phyloP scores from a whole-genome alignment of 2,888 invertebrate genomes.

The Chrysolina oricalcia region DNA sequence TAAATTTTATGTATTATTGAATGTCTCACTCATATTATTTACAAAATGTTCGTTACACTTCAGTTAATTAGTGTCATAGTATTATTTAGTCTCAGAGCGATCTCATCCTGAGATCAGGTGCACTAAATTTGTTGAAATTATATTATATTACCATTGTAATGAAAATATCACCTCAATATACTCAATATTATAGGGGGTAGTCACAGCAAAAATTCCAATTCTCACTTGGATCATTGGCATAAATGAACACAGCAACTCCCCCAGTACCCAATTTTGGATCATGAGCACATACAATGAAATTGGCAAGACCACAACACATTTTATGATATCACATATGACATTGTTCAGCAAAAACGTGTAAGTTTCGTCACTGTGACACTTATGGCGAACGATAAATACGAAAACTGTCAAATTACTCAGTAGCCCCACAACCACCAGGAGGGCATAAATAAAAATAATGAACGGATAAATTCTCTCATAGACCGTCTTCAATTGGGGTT shows the following conservation, averaged over 20 bases:
- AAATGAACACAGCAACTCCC: constrained; percentile 81
- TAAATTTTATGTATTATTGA: too few species aligned
- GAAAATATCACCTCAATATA: too few species aligned
- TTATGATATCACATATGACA: constrained; percentile 79
- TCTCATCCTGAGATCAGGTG: too few species aligned
- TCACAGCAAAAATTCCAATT: constrained; percentile 33
- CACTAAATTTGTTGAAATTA: too few species aligned
- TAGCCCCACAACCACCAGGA: constrained; percentile 75
- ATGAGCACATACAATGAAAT: constrained; percentile 80
- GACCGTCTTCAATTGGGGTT: constrained; percentile 77
- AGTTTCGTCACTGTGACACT: constrained; percentile 78
- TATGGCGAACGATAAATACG: constrained; percentile 73
- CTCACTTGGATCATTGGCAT: constrained; percentile 83
- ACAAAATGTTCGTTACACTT: too few species aligned
- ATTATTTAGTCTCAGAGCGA: too few species aligned
- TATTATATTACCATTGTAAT: too few species aligned
- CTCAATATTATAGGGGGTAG: too few species aligned
- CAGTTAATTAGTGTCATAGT: too few species aligned
- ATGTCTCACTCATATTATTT: too few species aligned
- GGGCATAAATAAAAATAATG: constrained; percentile 77
- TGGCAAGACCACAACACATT: constrained; percentile 80
- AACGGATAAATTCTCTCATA: constrained; percentile 76
- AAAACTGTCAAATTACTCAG: constrained; percentile 77
- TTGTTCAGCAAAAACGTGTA: constrained; percentile 80
- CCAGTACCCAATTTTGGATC: constrained; percentile 83